Base-by-base conservation (phyloP, 1,140 invertebrate species). In the Drosophila gunungcola region DNA sequence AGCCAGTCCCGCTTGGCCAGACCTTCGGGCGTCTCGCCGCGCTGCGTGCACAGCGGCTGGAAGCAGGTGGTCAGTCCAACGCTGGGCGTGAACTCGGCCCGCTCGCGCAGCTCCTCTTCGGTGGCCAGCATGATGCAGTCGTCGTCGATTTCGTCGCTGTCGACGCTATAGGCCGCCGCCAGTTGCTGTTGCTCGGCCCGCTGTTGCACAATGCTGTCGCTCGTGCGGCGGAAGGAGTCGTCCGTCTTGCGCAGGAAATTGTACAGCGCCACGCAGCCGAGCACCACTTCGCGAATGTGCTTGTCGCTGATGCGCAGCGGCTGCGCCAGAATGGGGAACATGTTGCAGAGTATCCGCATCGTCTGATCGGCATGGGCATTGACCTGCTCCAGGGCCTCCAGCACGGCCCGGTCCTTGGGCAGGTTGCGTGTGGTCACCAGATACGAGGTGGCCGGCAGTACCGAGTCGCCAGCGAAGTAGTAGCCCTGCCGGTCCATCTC, bases 201-300 rank as follows among this genome's bases (percentile, higher is more conserved):
- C 21, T 89, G 84, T 38, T 89, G 80, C 39, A 89, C 80, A 41
- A 91, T 91, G 73, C 79, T 85, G 42, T 91, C 86, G 49, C 90
- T 89, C 57, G 78, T 84, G 43, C 84, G 81, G 10, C 80, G 84
- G 39, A 91, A 91, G 10, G 80, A 79, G 32, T 75, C 77, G 48
- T 91, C 88, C 13, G 90, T 91, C 63, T 91, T 92, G n/a, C 91
- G 81, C 73, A 92, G 78, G 67, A 92, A 92, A 62, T 92, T 92
- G 49, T 92, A 91, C 2, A 92, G 58, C 10, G 91, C 84, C 67
- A 91, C 78, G 52, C 91, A 92, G 45, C 91, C 91, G 6, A 92
- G 72, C 10, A 90, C 91, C 6, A 92, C 84, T 58, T 92, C 89
- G 25, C 78, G 72, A 27, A 91, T 91, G 56, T 92, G 90, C 57